phyloP scores from a whole-genome alignment of 1,140 invertebrate species.

The Babylonia areolata region DNA sequence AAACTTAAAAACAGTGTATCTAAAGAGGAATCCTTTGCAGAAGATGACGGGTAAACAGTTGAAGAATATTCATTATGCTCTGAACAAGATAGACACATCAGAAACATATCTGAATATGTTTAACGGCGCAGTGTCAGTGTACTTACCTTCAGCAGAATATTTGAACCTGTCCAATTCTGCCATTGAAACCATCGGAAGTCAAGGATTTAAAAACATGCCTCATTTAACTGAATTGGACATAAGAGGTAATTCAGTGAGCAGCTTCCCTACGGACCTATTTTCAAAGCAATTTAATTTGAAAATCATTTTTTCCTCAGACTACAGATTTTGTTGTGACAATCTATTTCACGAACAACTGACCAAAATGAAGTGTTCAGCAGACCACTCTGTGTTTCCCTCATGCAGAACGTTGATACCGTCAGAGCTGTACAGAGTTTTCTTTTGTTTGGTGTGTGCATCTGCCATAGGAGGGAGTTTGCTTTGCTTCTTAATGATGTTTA shows the following conservation, averaged over 20 bases:
- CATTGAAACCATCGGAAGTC: background rate
- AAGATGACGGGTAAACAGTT: background rate
- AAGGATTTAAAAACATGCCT: background rate
- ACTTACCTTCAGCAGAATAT: background rate
- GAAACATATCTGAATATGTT: background rate
- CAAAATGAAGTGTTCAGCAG: too few relatives aligned
- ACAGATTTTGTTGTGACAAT: too few relatives aligned
- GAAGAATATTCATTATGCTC: background rate
- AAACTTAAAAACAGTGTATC: background rate
- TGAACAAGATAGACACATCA: background rate
- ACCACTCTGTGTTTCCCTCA: too few relatives aligned
- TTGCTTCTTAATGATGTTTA: background rate
- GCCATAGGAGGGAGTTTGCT: background rate
- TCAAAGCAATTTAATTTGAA: background rate
- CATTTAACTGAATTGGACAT: background rate
- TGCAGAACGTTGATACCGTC: too few relatives aligned
- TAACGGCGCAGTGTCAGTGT: background rate
- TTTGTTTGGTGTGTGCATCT: background rate
- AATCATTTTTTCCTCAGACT: background rate
- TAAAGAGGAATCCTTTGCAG: background rate
- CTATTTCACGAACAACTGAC: too few relatives aligned
- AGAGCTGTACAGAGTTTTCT: too few relatives aligned
- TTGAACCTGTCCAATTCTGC: background rate
- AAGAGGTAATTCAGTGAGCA: background rate
- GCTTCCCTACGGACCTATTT: background rate